These are phyloP conservation scores for Holocentrus rufus DNA, from an alignment of 2,797 vertebrate species.

Conservation along the genomic window DNA sequence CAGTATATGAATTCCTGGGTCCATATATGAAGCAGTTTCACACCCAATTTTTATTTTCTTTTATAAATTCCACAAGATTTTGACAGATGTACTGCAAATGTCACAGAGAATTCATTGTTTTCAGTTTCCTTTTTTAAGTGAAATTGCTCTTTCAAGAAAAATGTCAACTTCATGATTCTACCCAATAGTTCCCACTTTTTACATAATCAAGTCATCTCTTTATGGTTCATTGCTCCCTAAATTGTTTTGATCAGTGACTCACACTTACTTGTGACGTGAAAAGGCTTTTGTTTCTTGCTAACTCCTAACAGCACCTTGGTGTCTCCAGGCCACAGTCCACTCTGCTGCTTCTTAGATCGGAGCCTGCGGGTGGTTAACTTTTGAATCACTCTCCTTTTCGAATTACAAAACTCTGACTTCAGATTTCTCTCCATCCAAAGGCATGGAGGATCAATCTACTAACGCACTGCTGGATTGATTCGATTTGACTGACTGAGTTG, in stretches of 20 bases:
- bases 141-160: constrained; percentile 2
- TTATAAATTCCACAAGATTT: neutral
- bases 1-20: neutral
- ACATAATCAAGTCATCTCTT: neutral
- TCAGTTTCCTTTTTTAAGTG: neutral
- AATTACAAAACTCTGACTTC: constrained; percentile 55
- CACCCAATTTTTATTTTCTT: neutral
- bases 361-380: constrained; percentile 45
- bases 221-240: constrained; percentile 35
- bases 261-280: constrained; percentile 8
- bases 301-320: constrained; percentile 45
- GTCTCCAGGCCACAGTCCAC: constrained; percentile 22
- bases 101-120: neutral
- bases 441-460: constrained; percentile 69
- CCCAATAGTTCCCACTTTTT: neutral
- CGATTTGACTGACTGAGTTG: constrained; percentile 15
- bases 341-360: constrained; percentile 34
- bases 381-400: constrained; percentile 37
- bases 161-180: neutral
- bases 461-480: constrained; percentile 60
- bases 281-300: constrained; percentile 36
- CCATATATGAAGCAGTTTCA: neutral
- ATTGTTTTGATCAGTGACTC: constrained; percentile 7
- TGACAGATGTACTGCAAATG: neutral
- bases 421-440: constrained; percentile 58